Evolutionary conservation across 2,888 invertebrate species (phyloP), one percentile per base, ranked within the genome.

Genomic region (Rhagonycha fulva): DNA sequence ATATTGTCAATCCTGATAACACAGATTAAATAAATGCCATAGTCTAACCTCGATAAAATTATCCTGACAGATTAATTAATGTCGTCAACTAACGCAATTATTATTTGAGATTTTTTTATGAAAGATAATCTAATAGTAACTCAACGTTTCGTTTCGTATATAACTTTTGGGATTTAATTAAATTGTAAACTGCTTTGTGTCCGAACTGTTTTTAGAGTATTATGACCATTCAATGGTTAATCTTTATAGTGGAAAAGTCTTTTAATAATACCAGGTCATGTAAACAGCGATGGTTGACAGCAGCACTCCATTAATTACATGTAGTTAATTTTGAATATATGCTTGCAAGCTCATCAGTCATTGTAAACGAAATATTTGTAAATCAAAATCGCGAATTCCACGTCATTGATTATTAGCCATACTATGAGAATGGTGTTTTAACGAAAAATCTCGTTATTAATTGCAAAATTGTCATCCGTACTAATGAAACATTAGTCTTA

Each of bases 241-340:
- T 76, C 74, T 19, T 74, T 68, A 75, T 69, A 71, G 19, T 19
- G 19, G 77, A 78, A 75, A 78, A 78, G 76, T 77, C 74, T 66
- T 76, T 23, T 71, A 76, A 80, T 81, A 81, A 80, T 79, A 77
- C 77, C 79, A 78, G 79, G 81, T 79, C 79, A 82, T 81, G 81
- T 82, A 80, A 81, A 79, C 78, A 77, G 78, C 79, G 82, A 81
- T 81, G 80, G 81, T 81, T 81, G 83, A 83, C 83, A 82, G 81
- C 79, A 78, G 77, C 82, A 81, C 81, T 82, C 81, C 83, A 83
- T 83, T 83, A 82, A 83, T 83, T 83, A 82, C 81, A 82, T 81
- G 79, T 78, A 81, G 80, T 81, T 81, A 81, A 81, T 81, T 81
- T 79, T 74, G 74, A 72, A 71, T 76, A 79, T 81, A 78, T 79